Evolutionary conservation across 2,888 invertebrate species (phyloP).

Genomic region (Ethmia dodecea): DNA sequence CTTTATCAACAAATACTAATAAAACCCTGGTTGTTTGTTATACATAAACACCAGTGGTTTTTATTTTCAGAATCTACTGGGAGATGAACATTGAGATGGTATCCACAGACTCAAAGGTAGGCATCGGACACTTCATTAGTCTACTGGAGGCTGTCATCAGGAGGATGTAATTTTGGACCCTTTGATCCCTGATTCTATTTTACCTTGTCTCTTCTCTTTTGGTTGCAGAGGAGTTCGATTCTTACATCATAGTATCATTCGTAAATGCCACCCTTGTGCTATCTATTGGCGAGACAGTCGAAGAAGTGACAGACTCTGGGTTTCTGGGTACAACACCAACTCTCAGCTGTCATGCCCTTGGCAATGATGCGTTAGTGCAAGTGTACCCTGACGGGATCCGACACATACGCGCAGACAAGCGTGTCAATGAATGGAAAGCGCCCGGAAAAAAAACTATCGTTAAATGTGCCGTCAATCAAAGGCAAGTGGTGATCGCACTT

Average conservation of each 20-base stretch:
- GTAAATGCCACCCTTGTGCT: slow-evolving; percentile 97
- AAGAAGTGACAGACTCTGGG: slow-evolving; percentile 99
- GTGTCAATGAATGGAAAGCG: slow-evolving; percentile 99
- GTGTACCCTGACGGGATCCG: slow-evolving; percentile 99
- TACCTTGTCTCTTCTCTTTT: slow-evolving; percentile 60
- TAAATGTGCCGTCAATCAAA: slow-evolving; percentile 98
- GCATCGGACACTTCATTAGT: slow-evolving; percentile 45
- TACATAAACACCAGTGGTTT: slow-evolving; percentile 95
- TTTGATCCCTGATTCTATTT: slow-evolving; percentile 18
- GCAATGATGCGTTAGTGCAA: slow-evolving; percentile 98
- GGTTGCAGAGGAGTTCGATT: slow-evolving; percentile 97
- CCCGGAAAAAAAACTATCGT: slow-evolving; percentile 98
- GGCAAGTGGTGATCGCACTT: slow-evolving; percentile 98
- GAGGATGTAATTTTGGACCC: slow-evolving; percentile 30
- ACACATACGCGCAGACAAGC: slow-evolving; percentile 97
- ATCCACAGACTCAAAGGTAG: slow-evolving; percentile 61
- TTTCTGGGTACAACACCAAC: slow-evolving; percentile 99
- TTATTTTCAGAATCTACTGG: slow-evolving; percentile 85
- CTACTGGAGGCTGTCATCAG: slow-evolving; percentile 43
- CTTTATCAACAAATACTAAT: slow-evolving; percentile 74
- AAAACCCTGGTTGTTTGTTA: slow-evolving; percentile 80
- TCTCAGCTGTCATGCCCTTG: slow-evolving; percentile 97
- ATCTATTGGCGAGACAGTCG: slow-evolving; percentile 99
- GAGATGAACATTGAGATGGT: slow-evolving; percentile 63
- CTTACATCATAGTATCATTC: slow-evolving; percentile 99